These are phyloP conservation scores for Nasua narica DNA, from an alignment of 2,797 vertebrate species.

Conservation along the genomic window DNA sequence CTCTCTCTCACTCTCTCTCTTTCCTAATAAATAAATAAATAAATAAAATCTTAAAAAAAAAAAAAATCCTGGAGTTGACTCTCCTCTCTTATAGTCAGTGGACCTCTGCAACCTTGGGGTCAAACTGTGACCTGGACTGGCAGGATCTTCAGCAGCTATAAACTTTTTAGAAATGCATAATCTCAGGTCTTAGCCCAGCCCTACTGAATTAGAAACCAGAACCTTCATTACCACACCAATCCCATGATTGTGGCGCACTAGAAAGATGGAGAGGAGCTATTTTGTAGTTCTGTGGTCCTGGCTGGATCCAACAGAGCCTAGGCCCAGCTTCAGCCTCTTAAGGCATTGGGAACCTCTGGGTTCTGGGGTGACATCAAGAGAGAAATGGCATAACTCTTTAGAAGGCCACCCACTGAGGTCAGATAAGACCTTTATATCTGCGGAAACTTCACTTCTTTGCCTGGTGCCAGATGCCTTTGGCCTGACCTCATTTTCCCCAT, in stretches of 20 bases:
- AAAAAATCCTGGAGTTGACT: not conserved
- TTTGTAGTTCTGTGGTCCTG: not conserved
- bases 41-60: too few species aligned
- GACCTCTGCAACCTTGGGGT: not conserved
- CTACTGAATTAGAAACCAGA: not conserved
- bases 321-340: not conserved
- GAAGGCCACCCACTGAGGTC: not conserved
- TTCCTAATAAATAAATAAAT: too few species aligned
- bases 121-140: not conserved
- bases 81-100: not conserved
- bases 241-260: not conserved
- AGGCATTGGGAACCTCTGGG: not conserved
- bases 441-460: not conserved
- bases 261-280: not conserved
- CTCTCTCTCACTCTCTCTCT: too few species aligned
- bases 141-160: not conserved
- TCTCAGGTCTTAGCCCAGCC: not conserved
- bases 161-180: not conserved
- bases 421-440: not conserved
- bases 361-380: not conserved
- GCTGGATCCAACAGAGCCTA: not conserved
- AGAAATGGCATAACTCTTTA: not conserved
- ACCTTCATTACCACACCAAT: rapidly evolving
- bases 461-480: not conserved
- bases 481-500: not conserved